Evolutionary conservation across 2,797 vertebrate genomes (phyloP).

Genomic region (Amblyopsis hoosieri): DNA sequence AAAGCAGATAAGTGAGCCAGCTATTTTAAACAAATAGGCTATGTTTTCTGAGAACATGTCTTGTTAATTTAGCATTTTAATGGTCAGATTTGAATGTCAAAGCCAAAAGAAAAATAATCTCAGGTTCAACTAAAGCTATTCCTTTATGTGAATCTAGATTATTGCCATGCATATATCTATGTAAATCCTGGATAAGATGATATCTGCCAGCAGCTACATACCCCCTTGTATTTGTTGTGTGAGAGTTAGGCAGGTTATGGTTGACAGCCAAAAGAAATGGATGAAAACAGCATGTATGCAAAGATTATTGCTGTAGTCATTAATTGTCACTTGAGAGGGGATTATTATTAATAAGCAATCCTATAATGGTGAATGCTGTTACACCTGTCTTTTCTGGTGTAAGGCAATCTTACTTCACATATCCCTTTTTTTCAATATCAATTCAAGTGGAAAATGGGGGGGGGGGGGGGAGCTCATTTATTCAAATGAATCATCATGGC

Average conservation of each 20-base stretch:
- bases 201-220: conserved; percentile 70
- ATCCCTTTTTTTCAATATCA: conserved; percentile 63
- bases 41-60: conserved; percentile 29
- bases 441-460: conserved; percentile 71
- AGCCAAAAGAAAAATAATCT: conserved; percentile 30
- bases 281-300: conserved; percentile 63
- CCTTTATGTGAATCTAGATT: conserved; percentile 45
- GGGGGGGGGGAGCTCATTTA: conserved; percentile 70
- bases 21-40: conserved; percentile 36
- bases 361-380: conserved; percentile 46
- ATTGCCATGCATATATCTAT: conserved; percentile 72
- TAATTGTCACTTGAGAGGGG: conserved; percentile 75
- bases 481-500: conserved; percentile 75
- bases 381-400: conserved; percentile 67
- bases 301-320: conserved; percentile 75
- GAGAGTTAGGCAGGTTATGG: conserved; percentile 62
- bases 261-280: conserved; percentile 61
- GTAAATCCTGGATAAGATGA: conserved; percentile 78
- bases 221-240: conserved; percentile 64
- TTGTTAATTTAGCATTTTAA: conserved; percentile 34
- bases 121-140: conserved; percentile 52
- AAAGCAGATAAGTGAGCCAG: conserved; percentile 33
- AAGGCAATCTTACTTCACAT: conserved; percentile 61
- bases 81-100: conserved; percentile 36
- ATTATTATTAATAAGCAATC: conserved; percentile 65